These are phyloP conservation scores for Vidua chalybeata DNA, from an alignment of 2,113 vertebrate genomes.

Conservation along the genomic window DNA sequence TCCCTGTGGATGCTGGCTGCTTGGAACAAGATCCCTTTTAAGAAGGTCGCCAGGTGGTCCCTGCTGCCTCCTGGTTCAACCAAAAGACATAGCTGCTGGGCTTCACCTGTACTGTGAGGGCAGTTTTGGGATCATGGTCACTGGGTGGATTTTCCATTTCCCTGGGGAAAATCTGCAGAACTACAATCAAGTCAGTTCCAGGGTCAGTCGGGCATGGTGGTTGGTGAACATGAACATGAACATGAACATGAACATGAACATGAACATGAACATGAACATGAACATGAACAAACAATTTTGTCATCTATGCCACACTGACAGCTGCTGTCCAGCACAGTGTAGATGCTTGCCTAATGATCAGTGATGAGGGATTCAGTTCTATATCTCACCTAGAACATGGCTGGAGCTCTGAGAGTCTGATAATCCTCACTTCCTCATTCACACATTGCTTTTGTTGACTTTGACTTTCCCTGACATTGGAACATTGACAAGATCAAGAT, in stretches of 20 bases:
- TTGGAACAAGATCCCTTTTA: not conserved
- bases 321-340: not conserved
- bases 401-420: not conserved
- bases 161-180: not conserved
- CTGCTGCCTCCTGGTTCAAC: not conserved
- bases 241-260: too few species aligned
- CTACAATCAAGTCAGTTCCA: fast-evolving
- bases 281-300: not conserved
- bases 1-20: not conserved
- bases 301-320: not conserved
- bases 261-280: too few species aligned
- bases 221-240: too few species aligned
- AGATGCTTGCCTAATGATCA: not conserved
- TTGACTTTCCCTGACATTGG: not conserved
- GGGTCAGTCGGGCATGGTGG: not conserved
- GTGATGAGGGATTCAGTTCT: not conserved
- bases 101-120: not conserved
- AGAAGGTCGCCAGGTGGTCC: not conserved
- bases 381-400: not conserved
- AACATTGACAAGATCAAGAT: not conserved
- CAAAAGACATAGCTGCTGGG: not conserved
- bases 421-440: not conserved
- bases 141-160: not conserved
- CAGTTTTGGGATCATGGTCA: not conserved
- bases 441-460: not conserved